Conservation (phyloP, 2,113 vertebrate species). For the Suncus etruscus region DNA sequence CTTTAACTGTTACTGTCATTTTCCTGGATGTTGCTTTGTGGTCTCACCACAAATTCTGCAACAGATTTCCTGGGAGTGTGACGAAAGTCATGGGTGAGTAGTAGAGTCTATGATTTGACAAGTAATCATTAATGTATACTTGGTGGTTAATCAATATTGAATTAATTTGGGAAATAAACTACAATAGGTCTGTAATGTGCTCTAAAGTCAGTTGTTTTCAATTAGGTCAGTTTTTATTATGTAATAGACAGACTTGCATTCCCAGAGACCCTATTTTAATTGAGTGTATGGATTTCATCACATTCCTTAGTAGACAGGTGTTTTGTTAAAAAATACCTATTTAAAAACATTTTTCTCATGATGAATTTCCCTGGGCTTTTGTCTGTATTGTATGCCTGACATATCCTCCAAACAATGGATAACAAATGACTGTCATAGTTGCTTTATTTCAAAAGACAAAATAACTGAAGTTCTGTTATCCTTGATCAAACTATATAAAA, state of each 20-base stretch:
- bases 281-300: background rate
- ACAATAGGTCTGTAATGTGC: background rate
- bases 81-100: slow-evolving; percentile 16
- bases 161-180: background rate
- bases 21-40: slow-evolving; percentile 58
- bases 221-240: slow-evolving; percentile 16
- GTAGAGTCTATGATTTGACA: background rate
- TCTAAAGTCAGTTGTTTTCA: slow-evolving; percentile 47
- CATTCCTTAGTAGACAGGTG: slow-evolving; percentile 38
- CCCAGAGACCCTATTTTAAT: background rate
- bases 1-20: slow-evolving; percentile 51
- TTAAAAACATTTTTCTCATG: slow-evolving; percentile 6
- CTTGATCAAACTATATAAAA: slow-evolving; percentile 27
- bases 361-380: slow-evolving; percentile 10
- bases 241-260: background rate
- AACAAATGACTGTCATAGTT: slow-evolving; percentile 12
- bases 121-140: background rate
- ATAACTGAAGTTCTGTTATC: background rate
- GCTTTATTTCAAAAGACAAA: slow-evolving; percentile 28
- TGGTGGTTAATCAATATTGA: slow-evolving; percentile 25
- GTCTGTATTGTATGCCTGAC: background rate
- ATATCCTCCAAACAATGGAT: background rate
- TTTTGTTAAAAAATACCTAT: slow-evolving; percentile 41
- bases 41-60: slow-evolving; percentile 70
- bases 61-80: slow-evolving; percentile 59